Evolutionary conservation across 1,140 invertebrate genomes (phyloP), one percentile per base, ranked within the genome.

Genomic region (Drosophila hydei): DNA sequence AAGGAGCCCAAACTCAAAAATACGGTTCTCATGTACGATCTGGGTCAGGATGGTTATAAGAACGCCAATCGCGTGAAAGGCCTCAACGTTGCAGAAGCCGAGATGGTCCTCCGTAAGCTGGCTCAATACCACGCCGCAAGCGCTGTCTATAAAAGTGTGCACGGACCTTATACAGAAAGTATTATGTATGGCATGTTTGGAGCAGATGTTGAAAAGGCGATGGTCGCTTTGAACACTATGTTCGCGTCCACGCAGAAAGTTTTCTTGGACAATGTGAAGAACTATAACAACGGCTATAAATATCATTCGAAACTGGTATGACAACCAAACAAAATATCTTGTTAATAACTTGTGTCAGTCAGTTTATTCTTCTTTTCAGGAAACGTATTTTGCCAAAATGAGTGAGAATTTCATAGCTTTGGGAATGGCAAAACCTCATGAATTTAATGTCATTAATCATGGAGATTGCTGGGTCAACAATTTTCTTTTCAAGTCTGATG

Each of bases 401-500:
- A 5, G 14, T 1, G 27, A 52, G 0, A 6, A 33, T 1, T 58
- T 65, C 12, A 9, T 4, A 8, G 0, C 1, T 0, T 7, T 52
- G 11, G 45, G 36, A 4, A 11, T 3, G 4, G 1, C n/a, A 1
- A 56, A 93, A 25, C 72, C 90, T 0, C 89, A 92, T 9, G 92
- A 93, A 36, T 94, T 94, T 43, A 92, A 93, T 72, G 94, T 94
- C 0, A 84, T 95, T 4, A 94, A 93, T 72, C 95, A 95, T 61
- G 95, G 95, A 4, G 95, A 95, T 78, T 92, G 92, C n/a, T 95
- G 94, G 94, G 89, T 93, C 0, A 95, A 95, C 68, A 95, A 95
- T 75, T 92, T 95, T 79, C 80, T 95, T 33, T 95, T 95, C 45
- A 89, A 91, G 43, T 76, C 90, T 25, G 77, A 77, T 48, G 38